Evolutionary conservation across 2,113 vertebrate genomes (phyloP).

Genomic region (Cichladusa arquata): DNA sequence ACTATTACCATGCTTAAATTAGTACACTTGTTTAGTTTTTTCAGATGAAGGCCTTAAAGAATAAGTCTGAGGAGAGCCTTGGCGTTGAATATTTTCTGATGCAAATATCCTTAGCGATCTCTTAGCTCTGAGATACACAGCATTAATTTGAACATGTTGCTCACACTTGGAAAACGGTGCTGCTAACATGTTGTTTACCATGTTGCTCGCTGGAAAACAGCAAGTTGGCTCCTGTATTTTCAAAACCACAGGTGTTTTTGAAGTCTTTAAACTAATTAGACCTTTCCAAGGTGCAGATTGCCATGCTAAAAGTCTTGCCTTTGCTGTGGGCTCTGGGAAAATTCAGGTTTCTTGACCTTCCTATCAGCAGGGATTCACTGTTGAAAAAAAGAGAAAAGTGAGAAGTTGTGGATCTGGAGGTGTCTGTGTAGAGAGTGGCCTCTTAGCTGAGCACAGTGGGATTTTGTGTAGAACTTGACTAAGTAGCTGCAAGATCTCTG

Average conservation of each 20-base stretch:
- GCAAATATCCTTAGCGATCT: background rate
- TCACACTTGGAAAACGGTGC: background rate
- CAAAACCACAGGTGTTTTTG: background rate
- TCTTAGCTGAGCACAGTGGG: background rate
- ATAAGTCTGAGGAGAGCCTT: conserved; percentile 3
- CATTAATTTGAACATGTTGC: background rate
- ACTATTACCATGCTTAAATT: conserved; percentile 36
- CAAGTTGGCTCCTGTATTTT: background rate
- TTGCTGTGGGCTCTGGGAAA: background rate
- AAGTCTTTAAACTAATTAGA: background rate
- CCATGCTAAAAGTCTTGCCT: background rate
- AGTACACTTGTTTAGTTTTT: conserved; percentile 22
- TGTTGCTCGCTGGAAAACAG: background rate
- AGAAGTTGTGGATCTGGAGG: background rate
- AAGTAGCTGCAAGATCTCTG: background rate
- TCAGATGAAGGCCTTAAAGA: background rate
- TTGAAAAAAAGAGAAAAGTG: background rate
- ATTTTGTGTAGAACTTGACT: background rate
- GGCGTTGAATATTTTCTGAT: background rate
- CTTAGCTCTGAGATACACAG: background rate
- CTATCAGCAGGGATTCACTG: rapidly evolving
- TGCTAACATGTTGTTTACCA: background rate
- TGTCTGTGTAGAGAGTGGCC: background rate
- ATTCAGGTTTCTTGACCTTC: background rate
- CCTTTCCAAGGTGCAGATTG: background rate